Evolutionary conservation across 2,113 vertebrate species (phyloP).

Genomic region (Stercorarius parasiticus): DNA sequence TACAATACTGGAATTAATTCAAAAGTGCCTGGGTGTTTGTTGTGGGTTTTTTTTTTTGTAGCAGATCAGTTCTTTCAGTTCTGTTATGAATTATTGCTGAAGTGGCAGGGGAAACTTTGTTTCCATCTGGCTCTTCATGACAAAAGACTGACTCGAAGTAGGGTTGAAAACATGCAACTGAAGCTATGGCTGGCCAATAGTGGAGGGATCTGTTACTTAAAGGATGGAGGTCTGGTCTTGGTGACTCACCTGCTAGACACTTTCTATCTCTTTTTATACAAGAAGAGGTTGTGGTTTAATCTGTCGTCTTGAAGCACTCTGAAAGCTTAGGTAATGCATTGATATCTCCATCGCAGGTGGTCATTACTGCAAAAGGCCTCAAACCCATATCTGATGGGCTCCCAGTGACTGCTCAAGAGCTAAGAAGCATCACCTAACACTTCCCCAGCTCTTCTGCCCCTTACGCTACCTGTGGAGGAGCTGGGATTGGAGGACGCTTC

Average conservation of each 20-base stretch:
- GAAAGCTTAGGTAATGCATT: background rate
- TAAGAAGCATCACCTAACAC: background rate
- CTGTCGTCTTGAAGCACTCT: background rate
- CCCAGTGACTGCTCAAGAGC: background rate
- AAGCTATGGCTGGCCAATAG: background rate
- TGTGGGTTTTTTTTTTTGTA: background rate
- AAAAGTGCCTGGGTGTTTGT: conserved; percentile 11
- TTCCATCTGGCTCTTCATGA: background rate
- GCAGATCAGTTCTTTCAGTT: conserved; percentile 22
- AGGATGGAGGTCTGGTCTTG: background rate
- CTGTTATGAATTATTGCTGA: conserved; percentile 46
- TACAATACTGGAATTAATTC: conserved; percentile 66
- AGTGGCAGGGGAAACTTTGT: background rate
- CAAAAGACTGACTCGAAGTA: background rate
- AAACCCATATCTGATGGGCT: background rate
- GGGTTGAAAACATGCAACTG: background rate
- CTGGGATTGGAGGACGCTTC: background rate
- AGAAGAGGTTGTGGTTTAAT: background rate
- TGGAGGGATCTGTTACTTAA: background rate
- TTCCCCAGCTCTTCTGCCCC: background rate
- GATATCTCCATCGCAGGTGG: background rate
- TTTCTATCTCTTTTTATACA: background rate
- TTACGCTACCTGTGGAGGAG: background rate
- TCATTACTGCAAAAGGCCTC: background rate
- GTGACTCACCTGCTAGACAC: background rate